phyloP scores from a whole-genome alignment of 2,888 invertebrate species.

The Eurytoma californica region DNA sequence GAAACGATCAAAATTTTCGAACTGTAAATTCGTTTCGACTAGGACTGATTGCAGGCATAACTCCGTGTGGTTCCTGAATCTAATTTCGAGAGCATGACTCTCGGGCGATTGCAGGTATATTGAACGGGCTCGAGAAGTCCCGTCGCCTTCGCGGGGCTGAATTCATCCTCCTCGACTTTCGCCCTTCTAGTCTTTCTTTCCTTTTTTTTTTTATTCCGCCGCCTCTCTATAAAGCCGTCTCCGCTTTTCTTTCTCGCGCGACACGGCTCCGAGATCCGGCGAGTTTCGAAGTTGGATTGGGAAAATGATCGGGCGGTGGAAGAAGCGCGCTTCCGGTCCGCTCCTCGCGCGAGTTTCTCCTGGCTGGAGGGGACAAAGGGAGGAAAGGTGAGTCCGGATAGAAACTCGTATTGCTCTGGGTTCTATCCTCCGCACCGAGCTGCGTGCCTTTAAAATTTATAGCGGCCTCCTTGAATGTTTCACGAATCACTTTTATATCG shows the following conservation, averaged over 20 bases:
- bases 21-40: neutral
- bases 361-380: conserved; percentile 15
- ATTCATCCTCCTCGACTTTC: conserved; percentile 27
- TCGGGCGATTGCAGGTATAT: conserved; percentile 9
- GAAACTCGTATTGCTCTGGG: conserved; percentile 43
- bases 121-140: neutral
- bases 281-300: conserved; percentile 48
- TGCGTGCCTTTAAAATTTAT: conserved; percentile 46
- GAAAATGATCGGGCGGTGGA: conserved; percentile 40
- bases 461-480: conserved; percentile 22
- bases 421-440: conserved; percentile 23
- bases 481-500: conserved; percentile 28
- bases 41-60: neutral
- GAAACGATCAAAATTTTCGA: neutral
- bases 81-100: conserved; percentile 11
- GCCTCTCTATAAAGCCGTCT: neutral
- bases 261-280: conserved; percentile 9
- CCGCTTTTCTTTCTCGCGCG: conserved; percentile 13
- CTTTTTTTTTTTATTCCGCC: neutral
- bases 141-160: neutral
- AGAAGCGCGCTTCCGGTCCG: conserved; percentile 30
- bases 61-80: neutral
- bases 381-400: conserved; percentile 24
- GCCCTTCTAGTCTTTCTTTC: conserved; percentile 13
- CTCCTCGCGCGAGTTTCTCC: conserved; percentile 11